Base-by-base conservation (phyloP, 2,888 invertebrate genomes). In the Athalia circularis region DNA sequence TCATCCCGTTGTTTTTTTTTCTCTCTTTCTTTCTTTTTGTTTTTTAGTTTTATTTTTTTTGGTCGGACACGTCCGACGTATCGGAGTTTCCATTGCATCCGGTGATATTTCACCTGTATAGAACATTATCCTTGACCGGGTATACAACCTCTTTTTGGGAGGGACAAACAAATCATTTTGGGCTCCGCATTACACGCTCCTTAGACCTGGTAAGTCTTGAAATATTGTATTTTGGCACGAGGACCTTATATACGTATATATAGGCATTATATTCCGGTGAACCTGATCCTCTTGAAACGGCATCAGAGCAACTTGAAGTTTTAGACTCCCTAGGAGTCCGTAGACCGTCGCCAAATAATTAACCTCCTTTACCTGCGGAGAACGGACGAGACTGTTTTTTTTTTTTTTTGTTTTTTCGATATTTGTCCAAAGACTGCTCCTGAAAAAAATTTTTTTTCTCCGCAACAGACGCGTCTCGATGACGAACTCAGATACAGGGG, bases 171-270 rank as follows among this genome's bases (percentile, higher is more conserved):
- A 89, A 88, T 88, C 87, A 87, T 85, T 82, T 29, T 29, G 29
- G 80, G 83, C 85, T 85, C 85, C 85, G 86, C 87, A 87, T 88
- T 87, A 88, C 88, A 87, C 85, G 87, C 83, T 86, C 86, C 87
- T 86, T 85, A 84, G 84, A 83, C 82, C 79, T 80, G 80, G 80
- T 80, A 81, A 80, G 81, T 82, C 81, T 83, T 88, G 86, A 88
- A 88, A 88, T 88, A 88, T 88, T 83, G 86, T 84, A 87, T 87
- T 88, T 87, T 87, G 85, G 85, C 86, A 86, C 85, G 86, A 85
- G 84, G 82, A 80, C 29, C 29, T 29, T 29, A 29, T 29, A 29
- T 29, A 29, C 29, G 2, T 29, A 29, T 29, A 29, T 29, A 29
- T 29, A 29, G 1, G 29, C 29, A 29, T 29, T 29, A 29, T 29